These are phyloP conservation scores for Leontocebus nigricollis DNA, from an alignment of 2,797 vertebrate genomes.

Conservation along the genomic window DNA sequence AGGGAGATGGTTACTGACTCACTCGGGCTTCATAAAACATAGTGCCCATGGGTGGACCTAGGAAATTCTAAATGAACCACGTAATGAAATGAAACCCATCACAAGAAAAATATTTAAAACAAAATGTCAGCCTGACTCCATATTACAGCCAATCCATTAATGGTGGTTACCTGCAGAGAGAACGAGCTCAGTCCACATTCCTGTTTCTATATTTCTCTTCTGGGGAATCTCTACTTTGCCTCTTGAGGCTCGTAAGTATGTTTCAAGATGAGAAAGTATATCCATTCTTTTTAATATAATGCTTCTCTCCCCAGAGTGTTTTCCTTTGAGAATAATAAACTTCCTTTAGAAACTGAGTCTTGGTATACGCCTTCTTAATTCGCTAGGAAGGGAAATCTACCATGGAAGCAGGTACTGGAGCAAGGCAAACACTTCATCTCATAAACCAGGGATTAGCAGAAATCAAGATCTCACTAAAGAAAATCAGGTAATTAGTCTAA, in stretches of 20 bases:
- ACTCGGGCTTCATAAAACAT: neutral
- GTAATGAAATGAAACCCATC: slow-evolving; percentile 28
- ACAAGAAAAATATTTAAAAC: slow-evolving; percentile 19
- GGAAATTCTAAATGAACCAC: slow-evolving; percentile 11
- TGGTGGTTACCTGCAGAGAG: neutral
- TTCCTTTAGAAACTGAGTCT: slow-evolving; percentile 29
- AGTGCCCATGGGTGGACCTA: neutral
- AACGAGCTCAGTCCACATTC: neutral
- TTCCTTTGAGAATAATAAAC: slow-evolving; percentile 41
- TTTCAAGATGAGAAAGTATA: slow-evolving; percentile 38
- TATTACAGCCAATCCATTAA: neutral
- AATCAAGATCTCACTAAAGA: neutral
- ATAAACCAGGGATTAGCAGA: neutral
- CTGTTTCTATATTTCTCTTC: neutral
- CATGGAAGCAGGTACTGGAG: neutral
- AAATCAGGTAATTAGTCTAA: neutral
- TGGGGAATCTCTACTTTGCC: neutral
- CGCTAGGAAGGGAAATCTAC: neutral
- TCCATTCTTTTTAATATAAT: slow-evolving; percentile 15
- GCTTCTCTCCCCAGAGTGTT: neutral
- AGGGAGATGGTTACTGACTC: neutral
- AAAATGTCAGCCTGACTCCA: neutral
- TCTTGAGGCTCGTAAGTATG: neutral
- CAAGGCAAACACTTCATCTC: neutral
- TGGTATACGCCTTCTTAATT: slow-evolving; percentile 2